phyloP scores from a whole-genome alignment of 2,888 invertebrate species.

The Idaea aversata region DNA sequence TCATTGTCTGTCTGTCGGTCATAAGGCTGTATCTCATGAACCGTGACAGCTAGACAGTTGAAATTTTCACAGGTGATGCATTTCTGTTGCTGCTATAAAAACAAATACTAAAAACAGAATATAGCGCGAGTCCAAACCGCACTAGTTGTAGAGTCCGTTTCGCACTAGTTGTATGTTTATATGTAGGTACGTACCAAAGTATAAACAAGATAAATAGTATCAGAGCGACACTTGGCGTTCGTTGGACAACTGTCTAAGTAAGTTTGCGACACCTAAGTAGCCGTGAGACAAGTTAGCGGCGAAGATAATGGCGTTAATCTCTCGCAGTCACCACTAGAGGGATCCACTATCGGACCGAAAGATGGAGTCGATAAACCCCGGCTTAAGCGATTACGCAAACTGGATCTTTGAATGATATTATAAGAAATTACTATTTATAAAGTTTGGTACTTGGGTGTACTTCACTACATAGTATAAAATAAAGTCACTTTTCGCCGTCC shows the following conservation, averaged over 20 bases:
- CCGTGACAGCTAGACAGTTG: no score
- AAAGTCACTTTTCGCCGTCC: no score
- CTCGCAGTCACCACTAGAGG: conserved; percentile 50
- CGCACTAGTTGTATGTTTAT: no score
- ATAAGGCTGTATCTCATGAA: no score
- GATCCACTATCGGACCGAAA: conserved; percentile 41
- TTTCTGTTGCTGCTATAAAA: no score
- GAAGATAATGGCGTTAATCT: conserved; percentile 65
- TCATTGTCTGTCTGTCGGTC: no score
- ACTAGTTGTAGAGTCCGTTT: no score
- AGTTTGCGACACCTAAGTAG: conserved; percentile 52
- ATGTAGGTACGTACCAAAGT: conserved; percentile 6
- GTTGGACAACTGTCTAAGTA: conserved; percentile 39
- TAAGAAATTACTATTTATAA: conserved; percentile 28
- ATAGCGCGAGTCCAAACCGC: no score
- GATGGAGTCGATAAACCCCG: conserved; percentile 58
- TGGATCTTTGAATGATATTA: conserved; percentile 30
- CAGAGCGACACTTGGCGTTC: conserved; percentile 27
- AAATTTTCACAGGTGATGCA: no score
- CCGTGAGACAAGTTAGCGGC: conserved; percentile 53
- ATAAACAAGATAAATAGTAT: conserved; percentile 27
- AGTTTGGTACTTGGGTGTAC: not conserved
- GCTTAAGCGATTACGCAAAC: conserved; percentile 54
- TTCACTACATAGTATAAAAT: no score
- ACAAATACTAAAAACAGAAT: no score